Base-by-base conservation (phyloP, 2,797 vertebrate genomes). In the Stomatorhinus walkeri region DNA sequence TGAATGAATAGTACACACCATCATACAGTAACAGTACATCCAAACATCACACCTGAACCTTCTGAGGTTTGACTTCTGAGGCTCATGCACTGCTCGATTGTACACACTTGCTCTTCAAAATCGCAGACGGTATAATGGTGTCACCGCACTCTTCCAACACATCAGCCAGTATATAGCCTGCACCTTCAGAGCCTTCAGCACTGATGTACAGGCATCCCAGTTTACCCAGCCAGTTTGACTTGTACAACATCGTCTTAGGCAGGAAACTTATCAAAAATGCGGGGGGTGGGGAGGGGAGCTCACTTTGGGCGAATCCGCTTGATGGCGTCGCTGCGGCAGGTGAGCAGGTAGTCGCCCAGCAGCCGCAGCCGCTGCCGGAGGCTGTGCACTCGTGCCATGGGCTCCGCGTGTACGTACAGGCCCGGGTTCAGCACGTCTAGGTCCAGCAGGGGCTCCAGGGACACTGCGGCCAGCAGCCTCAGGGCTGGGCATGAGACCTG, bases 301-400 rank as follows among this genome's bases (percentile, higher is more conserved):
- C 40, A 96, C 96, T 92, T 95, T 83, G 92, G 88, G 43, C 94
- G 92, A 9, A 96, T 91, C 2, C 96, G 96, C 93, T 97, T 97
- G 89, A 96, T 91, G 91, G 96, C 96, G 0, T 96, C 96, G 0
- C 98, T 99, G 90, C 98, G 97, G 92, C 98, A 99, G 90, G 97
- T 95, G 88, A 95, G 92, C 89, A 99, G 93, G 91, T 99, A 99
- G 91, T 99, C 98, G 0, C 97, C 98, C 24, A 99, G 94, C 48
- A 99, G 95, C 48, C 97, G 96, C 16, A 99, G 96, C 91, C 94
- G 96, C 89, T 97, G 95, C 43, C 98, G 94, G 91, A 95, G 95
- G 76, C 5, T 90, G n/a, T 93, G 93, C 6, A 96, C 94, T 81
- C 92, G 92, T 4, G 90, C 91, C 97, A 99, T 98, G 87, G 90